phyloP scores from a whole-genome alignment of 1,140 invertebrate genomes.

The Euwallacea similis region DNA sequence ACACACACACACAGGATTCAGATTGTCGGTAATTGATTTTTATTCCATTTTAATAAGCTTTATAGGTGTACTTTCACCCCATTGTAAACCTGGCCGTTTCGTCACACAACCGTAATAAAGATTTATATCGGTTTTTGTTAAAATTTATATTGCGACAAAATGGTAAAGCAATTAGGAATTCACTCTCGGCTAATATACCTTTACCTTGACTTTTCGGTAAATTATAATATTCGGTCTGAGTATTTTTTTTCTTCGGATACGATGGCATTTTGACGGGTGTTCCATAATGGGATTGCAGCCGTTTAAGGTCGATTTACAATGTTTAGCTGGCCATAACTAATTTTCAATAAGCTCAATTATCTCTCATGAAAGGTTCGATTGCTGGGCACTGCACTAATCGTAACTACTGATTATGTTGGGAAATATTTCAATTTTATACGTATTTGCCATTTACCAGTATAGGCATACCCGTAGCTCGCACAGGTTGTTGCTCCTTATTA shows the following conservation, averaged over 20 bases:
- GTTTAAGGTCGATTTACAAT: slow-evolving; percentile 12
- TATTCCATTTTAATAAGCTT: no score
- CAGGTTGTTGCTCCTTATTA: no score
- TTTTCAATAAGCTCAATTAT: slow-evolving; percentile 15
- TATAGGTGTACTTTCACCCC: no score
- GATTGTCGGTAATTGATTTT: no score
- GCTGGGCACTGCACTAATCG: background rate
- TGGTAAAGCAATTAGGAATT: slow-evolving; percentile 21
- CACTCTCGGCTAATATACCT: background rate
- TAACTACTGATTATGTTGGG: background rate
- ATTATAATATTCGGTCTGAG: slow-evolving; percentile 20
- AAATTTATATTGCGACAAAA: slow-evolving; percentile 24
- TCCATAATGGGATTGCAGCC: background rate
- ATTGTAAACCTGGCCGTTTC: background rate
- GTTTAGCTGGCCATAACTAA: slow-evolving; percentile 13
- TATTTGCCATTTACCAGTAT: no score
- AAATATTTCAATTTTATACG: no score
- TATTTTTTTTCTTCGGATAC: background rate
- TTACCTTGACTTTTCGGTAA: slow-evolving; percentile 24
- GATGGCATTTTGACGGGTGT: slow-evolving; percentile 12
- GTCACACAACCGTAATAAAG: slow-evolving; percentile 18
- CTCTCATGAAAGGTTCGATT: no score
- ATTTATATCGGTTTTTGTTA: slow-evolving; percentile 23
- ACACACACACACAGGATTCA: no score
- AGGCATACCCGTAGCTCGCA: no score